A percentile compares a stretch with the other conserved stretches of the same genome.
Evolutionary conservation across 2,113 vertebrate genomes (phyloP).

Genomic region (Thinocorus orbignyianus): DNA sequence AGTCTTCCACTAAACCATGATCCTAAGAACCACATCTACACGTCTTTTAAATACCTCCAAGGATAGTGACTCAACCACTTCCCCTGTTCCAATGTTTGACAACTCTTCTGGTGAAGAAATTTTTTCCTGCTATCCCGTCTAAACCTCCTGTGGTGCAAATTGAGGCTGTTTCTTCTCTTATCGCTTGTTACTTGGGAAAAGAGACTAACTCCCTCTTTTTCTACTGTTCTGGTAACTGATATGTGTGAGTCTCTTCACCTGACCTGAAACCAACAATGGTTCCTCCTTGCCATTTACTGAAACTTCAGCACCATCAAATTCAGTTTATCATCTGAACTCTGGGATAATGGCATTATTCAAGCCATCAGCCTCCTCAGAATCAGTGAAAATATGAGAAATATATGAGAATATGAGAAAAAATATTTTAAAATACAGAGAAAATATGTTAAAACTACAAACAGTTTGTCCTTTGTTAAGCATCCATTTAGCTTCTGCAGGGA

Average conservation of each 20-base stretch:
- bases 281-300: not conserved
- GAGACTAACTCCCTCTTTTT: not conserved
- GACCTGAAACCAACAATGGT: not conserved
- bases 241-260: not conserved
- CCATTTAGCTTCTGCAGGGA: not conserved
- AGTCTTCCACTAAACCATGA: not conserved
- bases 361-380: not conserved
- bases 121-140: not conserved
- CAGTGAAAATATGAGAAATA: too few relatives aligned
- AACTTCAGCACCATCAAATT: not conserved
- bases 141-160: not conserved
- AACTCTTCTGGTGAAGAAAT: not conserved
- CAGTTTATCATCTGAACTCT: not conserved
- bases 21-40: not conserved
- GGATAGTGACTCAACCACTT: not conserved
- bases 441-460: not conserved
- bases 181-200: not conserved
- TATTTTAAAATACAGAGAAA: too few relatives aligned
- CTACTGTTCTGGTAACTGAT: not conserved
- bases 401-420: too few relatives aligned
- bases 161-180: not conserved
- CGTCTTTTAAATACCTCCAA: not conserved
- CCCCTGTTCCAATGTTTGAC: not conserved
- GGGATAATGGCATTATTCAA: not conserved
- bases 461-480: not conserved